Conservation (phyloP, 2,888 invertebrate species). For the Buathra laborator region DNA sequence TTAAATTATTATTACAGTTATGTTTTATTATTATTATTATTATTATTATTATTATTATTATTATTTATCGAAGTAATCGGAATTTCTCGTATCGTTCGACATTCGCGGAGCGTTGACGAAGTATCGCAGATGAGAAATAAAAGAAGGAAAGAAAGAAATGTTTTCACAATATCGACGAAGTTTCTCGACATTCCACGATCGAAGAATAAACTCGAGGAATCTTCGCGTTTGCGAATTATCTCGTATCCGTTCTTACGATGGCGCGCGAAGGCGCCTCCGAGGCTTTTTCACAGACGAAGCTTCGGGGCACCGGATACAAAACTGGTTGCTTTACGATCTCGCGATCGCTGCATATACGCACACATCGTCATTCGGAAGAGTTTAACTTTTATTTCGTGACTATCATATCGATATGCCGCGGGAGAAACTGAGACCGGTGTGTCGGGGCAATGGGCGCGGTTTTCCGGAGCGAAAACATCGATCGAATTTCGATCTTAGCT, state of each 20-base stretch:
- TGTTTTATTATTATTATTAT: too few species aligned
- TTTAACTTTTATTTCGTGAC: conserved; percentile 50
- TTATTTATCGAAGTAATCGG: background rate
- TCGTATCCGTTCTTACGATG: background rate
- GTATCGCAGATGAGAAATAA: background rate
- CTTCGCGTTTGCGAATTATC: conserved; percentile 1
- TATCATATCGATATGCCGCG: conserved; percentile 24
- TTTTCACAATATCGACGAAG: conserved; percentile 4
- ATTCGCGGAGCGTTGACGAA: background rate
- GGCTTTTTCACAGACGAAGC: conserved; percentile 32
- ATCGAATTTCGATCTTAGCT: background rate
- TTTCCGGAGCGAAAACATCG: background rate
- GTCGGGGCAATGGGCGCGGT: conserved; percentile 30
- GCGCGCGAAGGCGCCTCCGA: background rate
- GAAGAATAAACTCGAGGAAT: conserved; percentile 12
- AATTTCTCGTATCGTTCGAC: background rate
- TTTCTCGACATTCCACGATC: background rate
- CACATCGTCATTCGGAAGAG: conserved; percentile 46
- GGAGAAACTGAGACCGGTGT: conserved; percentile 14
- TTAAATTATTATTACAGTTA: too few species aligned
- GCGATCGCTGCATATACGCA: conserved; percentile 5
- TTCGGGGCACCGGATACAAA: conserved; percentile 59
- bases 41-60: too few species aligned
- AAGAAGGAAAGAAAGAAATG: background rate
- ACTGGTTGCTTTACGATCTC: conserved; percentile 61